Evolutionary conservation across 2,888 invertebrate genomes (phyloP), one percentile per base, ranked within the genome.

Genomic region (Agrotis puta): DNA sequence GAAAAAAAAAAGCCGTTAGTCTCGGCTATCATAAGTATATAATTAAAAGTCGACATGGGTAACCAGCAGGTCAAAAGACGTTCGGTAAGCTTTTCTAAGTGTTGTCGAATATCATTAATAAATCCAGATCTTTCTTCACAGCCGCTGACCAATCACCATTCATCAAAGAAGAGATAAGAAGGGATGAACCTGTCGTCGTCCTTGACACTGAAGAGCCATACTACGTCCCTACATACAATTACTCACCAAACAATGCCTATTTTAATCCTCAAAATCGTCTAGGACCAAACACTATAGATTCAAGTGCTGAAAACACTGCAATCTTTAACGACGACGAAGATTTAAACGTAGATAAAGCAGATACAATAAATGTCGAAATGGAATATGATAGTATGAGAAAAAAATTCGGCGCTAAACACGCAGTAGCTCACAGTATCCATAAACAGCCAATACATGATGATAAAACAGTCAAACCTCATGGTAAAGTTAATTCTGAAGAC

Each of bases 201-300:
- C 18, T 59, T 0, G 24, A 62, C 2, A 27, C n/a, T 54, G 89
- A 91, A 5, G 85, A 90, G 24, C 89, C 91, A 0, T 83, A 89
- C 51, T 91, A 90, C 14, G 80, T 87, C 2, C 90, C 90, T 0
- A 65, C 87, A 14, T 87, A 89, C 43, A 86, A 88, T 64, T 89
- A 87, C 76, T 79, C 86, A 78, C 89, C 93, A 1, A 78, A 89
- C 11, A 87, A 91, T 50, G 94, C 92, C 2, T 89, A 90, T 72
- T 93, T 87, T 48, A 91, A 91, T 64, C 85, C 93, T 7, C 67
- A 86, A 16, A 93, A 94, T 70, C 87, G 87, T 27, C 87, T 87
- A 14, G 92, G 90, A 20, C 91, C 91, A 0, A 90, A 91, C 48
- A 62, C 71, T 18, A 70, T 66, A 4, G 83, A 87, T 9, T 61